phyloP scores from a whole-genome alignment of 2,888 invertebrate species.

The Agriopis aurantiaria region DNA sequence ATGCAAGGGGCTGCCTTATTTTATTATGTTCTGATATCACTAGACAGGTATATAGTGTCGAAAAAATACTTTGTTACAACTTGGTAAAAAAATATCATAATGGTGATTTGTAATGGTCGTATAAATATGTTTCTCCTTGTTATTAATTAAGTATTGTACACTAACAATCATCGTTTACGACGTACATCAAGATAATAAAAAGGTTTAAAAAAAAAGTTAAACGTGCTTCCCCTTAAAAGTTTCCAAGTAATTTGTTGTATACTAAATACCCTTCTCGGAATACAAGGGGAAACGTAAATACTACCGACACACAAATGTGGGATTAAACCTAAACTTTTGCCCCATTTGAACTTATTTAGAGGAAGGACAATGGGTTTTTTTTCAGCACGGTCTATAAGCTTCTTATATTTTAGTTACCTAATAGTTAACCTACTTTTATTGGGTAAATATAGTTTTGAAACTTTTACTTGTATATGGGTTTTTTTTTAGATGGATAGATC shows the following conservation, averaged over 20 bases:
- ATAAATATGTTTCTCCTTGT: too few relatives aligned
- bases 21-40: too few relatives aligned
- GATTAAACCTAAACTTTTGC: slow-evolving; percentile 34
- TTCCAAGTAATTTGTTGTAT: slow-evolving; percentile 26
- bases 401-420: slow-evolving; percentile 1
- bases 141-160: not conserved
- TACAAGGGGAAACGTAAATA: slow-evolving; percentile 25
- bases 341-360: slow-evolving; percentile 34
- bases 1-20: too few relatives aligned
- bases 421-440: not conserved
- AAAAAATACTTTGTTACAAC: too few relatives aligned
- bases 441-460: not conserved
- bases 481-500: too few relatives aligned
- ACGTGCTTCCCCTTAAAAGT: slow-evolving; percentile 13
- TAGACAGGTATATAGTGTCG: too few relatives aligned
- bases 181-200: not conserved
- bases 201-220: not conserved
- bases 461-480: too few relatives aligned
- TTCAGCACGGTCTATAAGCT: slow-evolving; percentile 6
- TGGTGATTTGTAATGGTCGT: too few relatives aligned
- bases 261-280: slow-evolving; percentile 24
- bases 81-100: too few relatives aligned
- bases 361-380: slow-evolving; percentile 15
- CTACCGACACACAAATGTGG: slow-evolving; percentile 23
- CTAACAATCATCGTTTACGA: not conserved